Evolutionary conservation across 2,797 vertebrate genomes (phyloP).

Genomic region (Chloroceryle amazona): DNA sequence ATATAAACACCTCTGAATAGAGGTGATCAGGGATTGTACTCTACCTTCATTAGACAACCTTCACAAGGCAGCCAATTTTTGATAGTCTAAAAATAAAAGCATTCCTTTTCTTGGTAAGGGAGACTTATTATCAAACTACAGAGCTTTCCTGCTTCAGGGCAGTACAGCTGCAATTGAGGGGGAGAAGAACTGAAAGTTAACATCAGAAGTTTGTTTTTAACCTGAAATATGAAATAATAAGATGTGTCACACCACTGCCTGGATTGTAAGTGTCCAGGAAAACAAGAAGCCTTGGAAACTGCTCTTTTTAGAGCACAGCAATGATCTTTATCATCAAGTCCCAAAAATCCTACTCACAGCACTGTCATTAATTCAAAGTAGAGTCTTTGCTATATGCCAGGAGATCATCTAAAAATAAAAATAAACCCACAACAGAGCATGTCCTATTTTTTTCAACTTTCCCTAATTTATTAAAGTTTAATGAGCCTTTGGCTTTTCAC

Average conservation of each 20-base stretch:
- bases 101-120: neutral
- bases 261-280: neutral
- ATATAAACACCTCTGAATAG: conserved; percentile 6
- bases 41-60: conserved; percentile 22
- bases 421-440: neutral
- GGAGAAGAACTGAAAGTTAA: neutral
- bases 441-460: neutral
- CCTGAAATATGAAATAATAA: neutral
- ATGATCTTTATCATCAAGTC: neutral
- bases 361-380: neutral
- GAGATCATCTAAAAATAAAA: neutral
- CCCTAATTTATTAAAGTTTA: neutral
- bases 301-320: neutral
- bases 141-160: conserved; percentile 8
- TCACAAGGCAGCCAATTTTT: conserved; percentile 37
- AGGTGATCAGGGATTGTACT: conserved; percentile 23
- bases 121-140: conserved; percentile 5
- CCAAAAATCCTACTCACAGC: neutral
- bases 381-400: neutral
- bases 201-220: neutral
- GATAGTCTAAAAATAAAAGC: conserved; percentile 57
- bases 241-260: neutral
- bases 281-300: neutral
- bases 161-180: neutral
- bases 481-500: neutral